Percentiles rank a stretch among this genome's conserved stretches.
Evolutionary conservation across 2,797 vertebrate species (phyloP).

Genomic region (Sebastes alutus): DNA sequence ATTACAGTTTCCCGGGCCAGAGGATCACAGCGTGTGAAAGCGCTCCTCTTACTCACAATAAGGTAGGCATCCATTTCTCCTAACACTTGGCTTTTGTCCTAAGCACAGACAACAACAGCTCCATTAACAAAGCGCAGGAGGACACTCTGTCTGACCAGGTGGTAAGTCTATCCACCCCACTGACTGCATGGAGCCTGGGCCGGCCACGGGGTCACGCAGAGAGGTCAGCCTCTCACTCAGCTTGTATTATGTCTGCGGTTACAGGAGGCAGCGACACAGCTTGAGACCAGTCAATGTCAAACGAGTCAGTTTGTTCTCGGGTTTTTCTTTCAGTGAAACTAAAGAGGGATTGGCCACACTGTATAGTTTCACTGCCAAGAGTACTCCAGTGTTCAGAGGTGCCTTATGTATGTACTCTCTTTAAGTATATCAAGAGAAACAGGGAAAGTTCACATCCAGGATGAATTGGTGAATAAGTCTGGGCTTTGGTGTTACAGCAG

Average conservation of each 20-base stretch:
- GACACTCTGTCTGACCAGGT: conserved; percentile 28
- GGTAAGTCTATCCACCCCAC: conserved; percentile 19
- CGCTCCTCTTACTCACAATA: conserved; percentile 39
- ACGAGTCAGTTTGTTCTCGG: conserved; percentile 44
- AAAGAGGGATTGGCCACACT: conserved; percentile 31
- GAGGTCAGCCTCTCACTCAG: conserved; percentile 33
- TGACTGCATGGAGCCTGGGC: conserved; percentile 15
- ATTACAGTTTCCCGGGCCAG: conserved; percentile 39
- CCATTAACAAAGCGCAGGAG: conserved; percentile 49
- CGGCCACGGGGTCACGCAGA: neutral
- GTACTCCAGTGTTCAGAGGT: neutral
- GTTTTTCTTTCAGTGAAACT: conserved; percentile 26
- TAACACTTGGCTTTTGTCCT: conserved; percentile 30
- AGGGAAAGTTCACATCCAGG: neutral
- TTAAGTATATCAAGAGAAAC: neutral
- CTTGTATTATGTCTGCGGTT: conserved; percentile 40
- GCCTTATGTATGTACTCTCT: neutral
- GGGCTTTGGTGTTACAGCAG: neutral
- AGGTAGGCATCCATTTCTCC: conserved; percentile 37
- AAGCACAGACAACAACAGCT: conserved; percentile 28
- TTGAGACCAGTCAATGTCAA: conserved; percentile 55
- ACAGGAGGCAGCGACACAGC: conserved; percentile 24
- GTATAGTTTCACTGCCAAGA: conserved; percentile 12
- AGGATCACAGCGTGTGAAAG: conserved; percentile 39
- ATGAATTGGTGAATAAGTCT: neutral